Evolutionary conservation across 2,888 invertebrate species (phyloP).

Genomic region (Linnaemya vulpina): DNA sequence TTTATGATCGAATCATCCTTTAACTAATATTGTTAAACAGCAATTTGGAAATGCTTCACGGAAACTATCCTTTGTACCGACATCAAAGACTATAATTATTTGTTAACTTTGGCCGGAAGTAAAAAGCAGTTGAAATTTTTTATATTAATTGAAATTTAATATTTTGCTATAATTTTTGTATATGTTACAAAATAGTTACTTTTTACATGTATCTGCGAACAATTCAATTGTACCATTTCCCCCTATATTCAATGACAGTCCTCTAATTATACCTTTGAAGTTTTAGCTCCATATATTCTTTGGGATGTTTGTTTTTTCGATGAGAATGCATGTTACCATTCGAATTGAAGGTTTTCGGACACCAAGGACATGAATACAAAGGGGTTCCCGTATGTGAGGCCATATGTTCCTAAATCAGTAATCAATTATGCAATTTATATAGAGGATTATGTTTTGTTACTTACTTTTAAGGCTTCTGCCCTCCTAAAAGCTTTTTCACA

Average conservation of each 20-base stretch:
- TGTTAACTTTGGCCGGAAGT: too few species aligned
- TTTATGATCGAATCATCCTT: too few species aligned
- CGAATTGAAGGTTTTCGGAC: slow-evolving; percentile 80
- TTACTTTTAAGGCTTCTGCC: slow-evolving; percentile 63
- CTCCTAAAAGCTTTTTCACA: slow-evolving; percentile 82
- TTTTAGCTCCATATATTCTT: slow-evolving; percentile 80
- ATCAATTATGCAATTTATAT: neutral
- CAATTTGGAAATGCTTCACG: too few species aligned
- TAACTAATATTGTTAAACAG: too few species aligned
- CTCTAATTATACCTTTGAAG: slow-evolving; percentile 73
- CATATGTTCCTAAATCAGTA: slow-evolving; percentile 78
- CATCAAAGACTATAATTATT: too few species aligned
- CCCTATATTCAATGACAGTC: neutral
- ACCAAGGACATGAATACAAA: slow-evolving; percentile 79
- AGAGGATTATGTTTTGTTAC: neutral
- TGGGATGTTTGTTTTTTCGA: slow-evolving; percentile 79
- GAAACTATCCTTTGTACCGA: too few species aligned
- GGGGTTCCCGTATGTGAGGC: slow-evolving; percentile 79
- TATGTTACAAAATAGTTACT: neutral
- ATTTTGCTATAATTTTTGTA: neutral
- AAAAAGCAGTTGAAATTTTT: too few species aligned
- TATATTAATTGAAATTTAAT: too few species aligned
- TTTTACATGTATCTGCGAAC: neutral
- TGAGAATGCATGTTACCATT: slow-evolving; percentile 80
- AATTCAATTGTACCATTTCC: neutral